Conservation (phyloP, 1,140 invertebrate genomes). For the Pissodes strobi region DNA sequence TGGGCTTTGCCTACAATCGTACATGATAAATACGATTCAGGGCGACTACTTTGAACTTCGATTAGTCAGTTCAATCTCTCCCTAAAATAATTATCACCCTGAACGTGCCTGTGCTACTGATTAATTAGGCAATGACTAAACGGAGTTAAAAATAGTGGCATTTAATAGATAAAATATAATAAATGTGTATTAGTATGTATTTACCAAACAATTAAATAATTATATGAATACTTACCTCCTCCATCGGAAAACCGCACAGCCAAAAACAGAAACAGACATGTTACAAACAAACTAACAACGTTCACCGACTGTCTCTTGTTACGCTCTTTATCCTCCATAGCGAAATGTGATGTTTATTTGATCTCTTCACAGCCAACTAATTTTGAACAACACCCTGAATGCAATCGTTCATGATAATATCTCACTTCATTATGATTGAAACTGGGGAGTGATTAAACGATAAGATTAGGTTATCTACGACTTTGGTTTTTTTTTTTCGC, state of each 20-base stretch:
- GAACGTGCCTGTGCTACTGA: too few relatives aligned
- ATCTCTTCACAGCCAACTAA: not conserved
- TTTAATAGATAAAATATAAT: too few relatives aligned
- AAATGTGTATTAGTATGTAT: too few relatives aligned
- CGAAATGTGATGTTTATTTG: not conserved
- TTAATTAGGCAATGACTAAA: too few relatives aligned
- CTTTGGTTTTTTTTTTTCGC: not conserved
- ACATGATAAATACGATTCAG: too few relatives aligned
- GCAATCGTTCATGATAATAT: not conserved
- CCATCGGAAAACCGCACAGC: constrained; percentile 6
- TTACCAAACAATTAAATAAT: too few relatives aligned
- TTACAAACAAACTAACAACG: not conserved
- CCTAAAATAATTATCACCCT: too few relatives aligned
- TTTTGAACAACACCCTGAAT: not conserved
- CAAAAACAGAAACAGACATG: constrained; percentile 2
- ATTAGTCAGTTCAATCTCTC: too few relatives aligned
- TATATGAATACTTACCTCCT: constrained; percentile 10
- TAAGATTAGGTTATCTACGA: not conserved
- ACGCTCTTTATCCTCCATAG: not conserved
- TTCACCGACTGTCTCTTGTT: not conserved
- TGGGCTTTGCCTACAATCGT: too few relatives aligned
- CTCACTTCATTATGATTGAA: not conserved
- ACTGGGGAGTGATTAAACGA: not conserved
- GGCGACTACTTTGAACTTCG: too few relatives aligned
- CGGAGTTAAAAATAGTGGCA: too few relatives aligned